Conservation (phyloP, 2,113 vertebrate genomes). For the Chrysochloris asiatica region DNA sequence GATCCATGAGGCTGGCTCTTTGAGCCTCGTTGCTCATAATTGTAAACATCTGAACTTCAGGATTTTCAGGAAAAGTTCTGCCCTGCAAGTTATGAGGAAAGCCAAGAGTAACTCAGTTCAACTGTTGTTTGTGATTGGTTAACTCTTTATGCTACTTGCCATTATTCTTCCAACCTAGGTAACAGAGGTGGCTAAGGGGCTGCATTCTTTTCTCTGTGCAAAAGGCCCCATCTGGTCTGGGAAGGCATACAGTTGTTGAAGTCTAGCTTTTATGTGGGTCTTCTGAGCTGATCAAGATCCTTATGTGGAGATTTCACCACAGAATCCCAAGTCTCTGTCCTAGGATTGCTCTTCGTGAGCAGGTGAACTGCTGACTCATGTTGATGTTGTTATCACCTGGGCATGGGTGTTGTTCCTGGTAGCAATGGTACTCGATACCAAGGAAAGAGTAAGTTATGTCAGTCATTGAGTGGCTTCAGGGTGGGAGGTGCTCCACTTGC, state of each 20-base stretch:
- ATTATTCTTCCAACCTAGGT: slow-evolving; percentile 9
- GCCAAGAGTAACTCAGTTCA: slow-evolving; percentile 63
- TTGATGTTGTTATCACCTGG: background rate
- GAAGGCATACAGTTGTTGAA: background rate
- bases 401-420: slow-evolving; percentile 59
- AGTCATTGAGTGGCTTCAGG: slow-evolving; percentile 55
- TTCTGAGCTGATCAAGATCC: background rate
- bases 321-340: background rate
- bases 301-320: background rate
- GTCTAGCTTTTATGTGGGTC: background rate
- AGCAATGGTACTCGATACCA: slow-evolving; percentile 58
- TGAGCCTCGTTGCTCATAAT: slow-evolving; percentile 74
- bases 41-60: slow-evolving; percentile 78
- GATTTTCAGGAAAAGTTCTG: slow-evolving; percentile 76
- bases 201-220: background rate
- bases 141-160: slow-evolving; percentile 60
- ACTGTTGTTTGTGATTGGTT: slow-evolving; percentile 62
- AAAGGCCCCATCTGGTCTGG: background rate
- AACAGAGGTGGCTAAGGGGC: background rate
- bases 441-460: slow-evolving; percentile 62
- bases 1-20: slow-evolving; percentile 76
- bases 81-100: slow-evolving; percentile 51
- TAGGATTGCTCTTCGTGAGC: background rate
- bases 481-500: slow-evolving; percentile 46
- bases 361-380: background rate